Conservation (phyloP, 2,113 vertebrate genomes). For the Dendrocopos noguchii region DNA sequence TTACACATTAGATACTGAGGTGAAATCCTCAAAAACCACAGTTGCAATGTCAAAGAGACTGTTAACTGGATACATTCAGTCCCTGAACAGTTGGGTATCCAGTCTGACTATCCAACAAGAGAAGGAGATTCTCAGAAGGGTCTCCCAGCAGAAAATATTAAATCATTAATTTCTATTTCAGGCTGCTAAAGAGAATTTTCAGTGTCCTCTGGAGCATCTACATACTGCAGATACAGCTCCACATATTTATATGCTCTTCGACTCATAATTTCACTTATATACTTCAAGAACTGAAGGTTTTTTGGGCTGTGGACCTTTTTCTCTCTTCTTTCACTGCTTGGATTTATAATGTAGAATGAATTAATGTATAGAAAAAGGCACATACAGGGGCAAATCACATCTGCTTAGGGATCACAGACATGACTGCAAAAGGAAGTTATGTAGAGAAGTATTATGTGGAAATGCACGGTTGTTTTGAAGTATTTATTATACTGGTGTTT, state of each 20-base stretch:
- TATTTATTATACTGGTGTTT: slow-evolving; percentile 19
- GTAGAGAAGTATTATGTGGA: not conserved
- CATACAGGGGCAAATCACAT: not conserved
- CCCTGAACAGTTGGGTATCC: not conserved
- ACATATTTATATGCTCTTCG: not conserved
- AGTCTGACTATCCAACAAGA: not conserved
- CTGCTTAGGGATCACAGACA: not conserved
- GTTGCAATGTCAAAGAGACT: not conserved
- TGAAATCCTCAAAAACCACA: not conserved
- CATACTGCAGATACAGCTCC: not conserved
- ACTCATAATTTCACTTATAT: not conserved
- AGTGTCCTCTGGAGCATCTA: not conserved
- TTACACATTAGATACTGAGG: accelerated
- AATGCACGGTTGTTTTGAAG: not conserved
- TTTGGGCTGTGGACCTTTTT: not conserved
- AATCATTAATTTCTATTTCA: not conserved
- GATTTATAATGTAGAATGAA: not conserved
- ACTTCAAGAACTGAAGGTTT: not conserved
- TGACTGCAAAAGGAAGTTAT: not conserved
- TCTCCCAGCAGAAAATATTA: not conserved
- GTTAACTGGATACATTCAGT: not conserved
- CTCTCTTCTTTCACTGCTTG: not conserved
- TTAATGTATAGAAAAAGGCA: not conserved
- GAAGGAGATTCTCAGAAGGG: not conserved
- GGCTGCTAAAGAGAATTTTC: not conserved